Evolutionary conservation across 2,113 vertebrate genomes (phyloP).

Genomic region (Aplodontia rufa): DNA sequence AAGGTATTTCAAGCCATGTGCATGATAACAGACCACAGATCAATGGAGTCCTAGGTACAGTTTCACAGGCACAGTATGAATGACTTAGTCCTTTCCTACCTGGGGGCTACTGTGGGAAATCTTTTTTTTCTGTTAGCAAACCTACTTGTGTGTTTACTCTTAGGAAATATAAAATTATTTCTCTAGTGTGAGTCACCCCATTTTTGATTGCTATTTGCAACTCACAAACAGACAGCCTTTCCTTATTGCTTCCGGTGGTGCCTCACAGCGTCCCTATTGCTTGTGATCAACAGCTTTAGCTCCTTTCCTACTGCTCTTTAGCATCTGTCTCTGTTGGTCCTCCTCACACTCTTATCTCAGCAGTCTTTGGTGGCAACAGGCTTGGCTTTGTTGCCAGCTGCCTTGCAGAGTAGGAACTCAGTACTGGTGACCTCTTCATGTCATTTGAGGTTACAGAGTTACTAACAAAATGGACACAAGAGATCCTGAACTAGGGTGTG

Average conservation of each 20-base stretch:
- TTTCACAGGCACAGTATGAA: constrained; percentile 19
- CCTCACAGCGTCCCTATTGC: constrained; percentile 41
- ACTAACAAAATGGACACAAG: constrained; percentile 35
- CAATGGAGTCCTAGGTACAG: constrained; percentile 52
- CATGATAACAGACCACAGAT: constrained; percentile 22
- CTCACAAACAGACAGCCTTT: constrained; percentile 57
- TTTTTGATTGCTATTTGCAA: constrained; percentile 18
- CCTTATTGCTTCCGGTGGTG: constrained; percentile 33
- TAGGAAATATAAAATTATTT: constrained; percentile 49
- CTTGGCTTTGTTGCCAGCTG: constrained; percentile 62
- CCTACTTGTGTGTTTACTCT: constrained; percentile 50
- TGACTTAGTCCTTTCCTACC: constrained; percentile 20
- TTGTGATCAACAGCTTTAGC: constrained; percentile 56
- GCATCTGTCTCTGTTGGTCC: constrained; percentile 30
- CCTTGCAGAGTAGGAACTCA: constrained; percentile 55
- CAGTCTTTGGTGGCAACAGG: constrained; percentile 34
- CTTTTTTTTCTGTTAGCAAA: constrained; percentile 60
- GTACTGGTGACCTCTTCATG: constrained; percentile 30
- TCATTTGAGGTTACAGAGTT: constrained; percentile 20
- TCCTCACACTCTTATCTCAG: neutral
- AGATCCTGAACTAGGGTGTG: neutral
- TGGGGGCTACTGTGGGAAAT: constrained; percentile 55
- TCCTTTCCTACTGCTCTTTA: constrained; percentile 51
- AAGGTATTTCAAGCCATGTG: constrained; percentile 43
- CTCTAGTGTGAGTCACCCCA: constrained; percentile 44